A percentile compares a stretch with the other conserved stretches of the same genome.
phyloP scores from a whole-genome alignment of 2,113 vertebrate species.

The Lepus europaeus region DNA sequence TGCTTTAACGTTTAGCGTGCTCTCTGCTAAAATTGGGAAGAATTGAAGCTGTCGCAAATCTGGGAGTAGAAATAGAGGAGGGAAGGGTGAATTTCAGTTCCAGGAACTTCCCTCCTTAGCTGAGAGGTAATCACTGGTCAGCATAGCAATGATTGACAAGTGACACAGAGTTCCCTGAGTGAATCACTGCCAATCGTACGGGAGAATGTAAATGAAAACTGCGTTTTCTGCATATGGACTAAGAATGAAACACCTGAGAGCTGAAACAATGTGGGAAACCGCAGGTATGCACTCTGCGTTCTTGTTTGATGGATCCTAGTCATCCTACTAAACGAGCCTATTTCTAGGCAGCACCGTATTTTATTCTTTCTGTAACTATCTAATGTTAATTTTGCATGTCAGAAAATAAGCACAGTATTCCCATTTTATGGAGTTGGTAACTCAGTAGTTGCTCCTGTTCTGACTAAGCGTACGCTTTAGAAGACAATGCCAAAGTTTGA shows the following conservation, averaged over 20 bases:
- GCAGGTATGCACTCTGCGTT: not conserved
- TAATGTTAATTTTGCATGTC: not conserved
- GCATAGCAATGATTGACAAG: conserved; percentile 37
- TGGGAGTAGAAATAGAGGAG: not conserved
- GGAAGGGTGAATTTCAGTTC: not conserved
- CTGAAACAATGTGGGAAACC: not conserved
- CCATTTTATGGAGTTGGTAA: not conserved
- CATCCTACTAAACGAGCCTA: conserved; percentile 6
- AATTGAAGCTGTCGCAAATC: not conserved
- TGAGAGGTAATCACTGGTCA: not conserved
- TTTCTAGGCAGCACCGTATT: not conserved
- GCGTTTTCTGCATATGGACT: not conserved
- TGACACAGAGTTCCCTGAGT: not conserved
- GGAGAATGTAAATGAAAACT: conserved; percentile 17
- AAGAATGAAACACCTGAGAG: conserved; percentile 22
- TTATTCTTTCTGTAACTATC: not conserved
- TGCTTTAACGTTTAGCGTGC: not conserved
- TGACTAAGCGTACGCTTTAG: conserved; percentile 18
- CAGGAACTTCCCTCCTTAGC: not conserved
- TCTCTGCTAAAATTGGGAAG: not conserved
- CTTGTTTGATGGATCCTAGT: not conserved
- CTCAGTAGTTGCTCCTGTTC: not conserved
- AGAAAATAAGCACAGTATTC: not conserved
- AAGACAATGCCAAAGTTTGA: conserved; percentile 51
- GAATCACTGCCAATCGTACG: conserved; percentile 13